These are phyloP conservation scores for Zaprionus bogoriensis DNA, from an alignment of 2,888 invertebrate genomes.

Conservation along the genomic window DNA sequence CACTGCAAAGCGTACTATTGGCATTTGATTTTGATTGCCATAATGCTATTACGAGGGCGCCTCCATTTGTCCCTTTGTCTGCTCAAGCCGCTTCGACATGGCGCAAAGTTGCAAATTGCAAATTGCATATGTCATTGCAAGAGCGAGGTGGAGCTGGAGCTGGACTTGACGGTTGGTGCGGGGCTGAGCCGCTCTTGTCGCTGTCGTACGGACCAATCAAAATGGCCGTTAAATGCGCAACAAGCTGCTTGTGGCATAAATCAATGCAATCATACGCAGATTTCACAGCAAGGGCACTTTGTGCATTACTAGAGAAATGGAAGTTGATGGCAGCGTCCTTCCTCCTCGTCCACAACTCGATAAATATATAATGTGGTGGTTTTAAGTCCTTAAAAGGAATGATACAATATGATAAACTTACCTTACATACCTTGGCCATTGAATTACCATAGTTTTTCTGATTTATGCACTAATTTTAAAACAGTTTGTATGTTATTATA, in stretches of 20 bases:
- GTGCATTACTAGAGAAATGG: not conserved
- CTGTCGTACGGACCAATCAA: constrained; percentile 20
- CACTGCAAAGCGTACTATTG: not conserved
- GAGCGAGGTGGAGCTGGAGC: not conserved
- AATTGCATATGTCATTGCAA: constrained; percentile 6
- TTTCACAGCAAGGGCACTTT: constrained; percentile 1
- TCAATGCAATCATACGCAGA: constrained; percentile 59
- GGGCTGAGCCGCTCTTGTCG: not conserved
- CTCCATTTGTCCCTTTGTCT: not conserved
- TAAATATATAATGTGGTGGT: too few species aligned
- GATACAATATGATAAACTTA: too few species aligned
- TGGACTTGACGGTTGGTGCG: not conserved
- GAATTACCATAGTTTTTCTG: too few species aligned
- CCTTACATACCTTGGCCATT: too few species aligned
- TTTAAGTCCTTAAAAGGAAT: too few species aligned
- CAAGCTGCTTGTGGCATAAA: constrained; percentile 51
- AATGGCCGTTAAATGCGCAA: constrained; percentile 52
- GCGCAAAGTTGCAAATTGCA: not conserved
- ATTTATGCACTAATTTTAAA: too few species aligned
- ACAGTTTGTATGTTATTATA: too few species aligned
- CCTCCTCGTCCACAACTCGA: too few species aligned
- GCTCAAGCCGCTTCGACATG: not conserved
- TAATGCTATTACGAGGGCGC: constrained; percentile 31
- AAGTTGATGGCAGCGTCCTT: too few species aligned
- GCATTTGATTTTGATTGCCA: constrained; percentile 32